Evolutionary conservation across 2,113 vertebrate genomes (phyloP).

Genomic region (Xenopus laevis): DNA sequence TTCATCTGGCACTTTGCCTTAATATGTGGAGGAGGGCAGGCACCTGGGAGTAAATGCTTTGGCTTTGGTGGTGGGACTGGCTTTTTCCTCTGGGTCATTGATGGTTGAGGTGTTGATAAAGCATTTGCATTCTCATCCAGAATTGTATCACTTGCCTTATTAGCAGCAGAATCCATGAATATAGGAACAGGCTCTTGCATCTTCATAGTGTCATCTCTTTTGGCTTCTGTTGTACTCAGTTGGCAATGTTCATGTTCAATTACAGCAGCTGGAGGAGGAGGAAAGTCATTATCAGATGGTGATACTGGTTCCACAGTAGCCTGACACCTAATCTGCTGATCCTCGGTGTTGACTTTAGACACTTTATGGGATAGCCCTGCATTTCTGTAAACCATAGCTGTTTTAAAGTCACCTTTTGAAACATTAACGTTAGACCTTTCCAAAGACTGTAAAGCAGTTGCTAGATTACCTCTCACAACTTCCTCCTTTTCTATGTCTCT

Average conservation of each 20-base stretch:
- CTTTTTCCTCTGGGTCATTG: slow-evolving; percentile 50
- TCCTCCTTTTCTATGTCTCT: slow-evolving; percentile 75
- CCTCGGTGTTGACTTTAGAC: slow-evolving; percentile 56
- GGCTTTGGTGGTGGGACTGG: slow-evolving; percentile 63
- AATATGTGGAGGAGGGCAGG: slow-evolving; percentile 30
- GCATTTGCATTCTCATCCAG: slow-evolving; percentile 59
- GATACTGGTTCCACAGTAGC: slow-evolving; percentile 49
- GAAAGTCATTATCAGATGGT: slow-evolving; percentile 62
- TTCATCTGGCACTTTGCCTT: slow-evolving; percentile 46
- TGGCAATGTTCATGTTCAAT: slow-evolving; percentile 55
- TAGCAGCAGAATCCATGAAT: slow-evolving; percentile 32
- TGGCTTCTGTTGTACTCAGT: slow-evolving; percentile 56
- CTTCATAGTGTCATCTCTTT: slow-evolving; percentile 53
- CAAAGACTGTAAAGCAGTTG: slow-evolving; percentile 77
- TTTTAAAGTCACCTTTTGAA: slow-evolving; percentile 75
- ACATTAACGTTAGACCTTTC: slow-evolving; percentile 84
- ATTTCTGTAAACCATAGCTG: slow-evolving; percentile 80
- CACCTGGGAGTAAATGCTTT: slow-evolving; percentile 51
- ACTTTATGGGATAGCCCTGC: slow-evolving; percentile 62
- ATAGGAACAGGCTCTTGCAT: slow-evolving; percentile 41
- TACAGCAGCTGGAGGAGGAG: slow-evolving; percentile 70
- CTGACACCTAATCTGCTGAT: slow-evolving; percentile 46
- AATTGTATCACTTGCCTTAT: slow-evolving; percentile 54
- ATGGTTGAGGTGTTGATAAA: slow-evolving; percentile 63
- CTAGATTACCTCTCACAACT: slow-evolving; percentile 78